phyloP scores from a whole-genome alignment of 2,113 vertebrate genomes.

The Passer montanus region DNA sequence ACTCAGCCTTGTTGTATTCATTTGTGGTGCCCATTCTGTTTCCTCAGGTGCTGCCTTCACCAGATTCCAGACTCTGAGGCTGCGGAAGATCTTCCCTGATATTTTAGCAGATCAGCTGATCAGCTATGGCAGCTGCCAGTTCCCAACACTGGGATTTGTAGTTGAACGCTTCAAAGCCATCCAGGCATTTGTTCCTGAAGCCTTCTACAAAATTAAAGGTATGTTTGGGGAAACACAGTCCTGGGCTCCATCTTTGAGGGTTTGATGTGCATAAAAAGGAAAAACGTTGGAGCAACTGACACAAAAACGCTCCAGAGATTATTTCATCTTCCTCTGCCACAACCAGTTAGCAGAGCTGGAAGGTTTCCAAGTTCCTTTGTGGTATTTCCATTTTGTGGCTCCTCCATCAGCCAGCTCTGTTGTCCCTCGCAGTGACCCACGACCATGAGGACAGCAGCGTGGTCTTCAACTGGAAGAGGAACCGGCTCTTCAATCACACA shows the following conservation, averaged over 20 bases:
- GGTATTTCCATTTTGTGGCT: neutral
- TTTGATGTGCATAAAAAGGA: neutral
- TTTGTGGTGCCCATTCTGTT: neutral
- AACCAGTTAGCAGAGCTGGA: neutral
- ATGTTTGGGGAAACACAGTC: neutral
- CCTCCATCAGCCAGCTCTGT: neutral
- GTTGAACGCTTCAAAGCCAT: slow-evolving; percentile 99
- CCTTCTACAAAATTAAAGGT: slow-evolving; percentile 98
- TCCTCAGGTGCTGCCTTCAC: slow-evolving; percentile 96
- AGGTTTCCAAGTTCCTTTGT: neutral
- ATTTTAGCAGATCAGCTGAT: slow-evolving; percentile 92
- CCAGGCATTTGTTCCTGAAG: slow-evolving; percentile 95
- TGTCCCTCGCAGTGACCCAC: slow-evolving; percentile 82
- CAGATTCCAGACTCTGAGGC: slow-evolving; percentile 92
- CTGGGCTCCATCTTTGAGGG: neutral
- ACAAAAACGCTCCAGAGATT: neutral
- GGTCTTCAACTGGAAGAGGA: slow-evolving; percentile 94
- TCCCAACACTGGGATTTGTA: slow-evolving; percentile 96
- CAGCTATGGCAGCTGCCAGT: slow-evolving; percentile 98
- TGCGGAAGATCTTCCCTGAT: slow-evolving; percentile 90
- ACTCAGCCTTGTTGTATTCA: neutral
- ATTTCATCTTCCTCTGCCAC: neutral
- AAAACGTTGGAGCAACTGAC: neutral
- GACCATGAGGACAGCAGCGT: slow-evolving; percentile 83
- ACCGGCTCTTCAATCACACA: slow-evolving; percentile 94